phyloP scores from a whole-genome alignment of 2,888 invertebrate species.

The Philopedon plagiatum region DNA sequence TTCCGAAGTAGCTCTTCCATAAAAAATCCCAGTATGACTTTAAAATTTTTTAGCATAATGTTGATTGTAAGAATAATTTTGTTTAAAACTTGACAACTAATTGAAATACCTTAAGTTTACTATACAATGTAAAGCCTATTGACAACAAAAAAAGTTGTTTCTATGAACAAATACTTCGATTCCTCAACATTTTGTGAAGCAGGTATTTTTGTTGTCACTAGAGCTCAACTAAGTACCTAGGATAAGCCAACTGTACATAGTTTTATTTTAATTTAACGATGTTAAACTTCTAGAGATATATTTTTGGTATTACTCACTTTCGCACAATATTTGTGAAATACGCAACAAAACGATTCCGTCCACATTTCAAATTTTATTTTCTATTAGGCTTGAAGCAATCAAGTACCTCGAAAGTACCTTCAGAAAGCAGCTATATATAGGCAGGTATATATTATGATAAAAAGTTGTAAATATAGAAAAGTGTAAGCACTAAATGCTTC shows the following conservation, averaged over 20 bases:
- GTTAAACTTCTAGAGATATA: slow-evolving; percentile 17
- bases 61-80: slow-evolving; percentile 6
- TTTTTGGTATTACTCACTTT: slow-evolving; percentile 13
- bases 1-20: slow-evolving; percentile 52
- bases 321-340: slow-evolving; percentile 22
- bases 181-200: no score
- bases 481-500: slow-evolving; percentile 19
- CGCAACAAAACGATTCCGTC: slow-evolving; percentile 33
- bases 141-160: neutral
- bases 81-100: slow-evolving; percentile 9
- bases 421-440: slow-evolving; percentile 1
- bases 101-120: neutral
- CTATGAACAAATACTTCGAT: no score
- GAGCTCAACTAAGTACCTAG: neutral
- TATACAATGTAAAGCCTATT: neutral
- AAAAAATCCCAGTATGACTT: slow-evolving; percentile 4
- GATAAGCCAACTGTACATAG: slow-evolving; percentile 14
- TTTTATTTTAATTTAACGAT: neutral
- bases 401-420: slow-evolving; percentile 24
- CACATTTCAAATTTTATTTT: slow-evolving; percentile 29
- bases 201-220: neutral
- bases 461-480: neutral
- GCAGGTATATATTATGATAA: neutral
- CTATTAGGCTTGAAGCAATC: slow-evolving; percentile 25
- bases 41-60: neutral